phyloP scores from a whole-genome alignment of 2,888 invertebrate species.

The Andrena trimmerana region DNA sequence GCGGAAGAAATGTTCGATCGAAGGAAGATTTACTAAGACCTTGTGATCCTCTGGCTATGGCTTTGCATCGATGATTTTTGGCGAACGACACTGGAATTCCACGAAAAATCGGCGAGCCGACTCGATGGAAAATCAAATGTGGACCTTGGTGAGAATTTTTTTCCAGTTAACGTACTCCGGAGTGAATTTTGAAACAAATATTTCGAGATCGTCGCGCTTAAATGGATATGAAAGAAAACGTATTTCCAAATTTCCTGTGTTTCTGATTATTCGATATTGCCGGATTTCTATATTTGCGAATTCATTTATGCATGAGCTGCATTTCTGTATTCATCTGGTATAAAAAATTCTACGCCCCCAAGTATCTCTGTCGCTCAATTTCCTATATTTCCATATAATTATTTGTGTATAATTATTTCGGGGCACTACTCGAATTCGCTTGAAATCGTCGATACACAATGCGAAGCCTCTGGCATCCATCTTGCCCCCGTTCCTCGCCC shows the following conservation, averaged over 20 bases:
- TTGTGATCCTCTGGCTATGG: neutral
- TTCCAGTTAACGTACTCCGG: neutral
- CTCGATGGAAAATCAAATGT: too few species aligned
- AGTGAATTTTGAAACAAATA: neutral
- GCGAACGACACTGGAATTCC: too few species aligned
- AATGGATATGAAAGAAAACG: neutral
- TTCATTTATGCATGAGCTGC: too few species aligned
- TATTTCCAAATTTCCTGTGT: neutral
- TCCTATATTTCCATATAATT: neutral
- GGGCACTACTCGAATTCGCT: too few species aligned
- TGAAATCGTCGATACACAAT: neutral
- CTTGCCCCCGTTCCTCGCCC: neutral
- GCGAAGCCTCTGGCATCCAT: neutral
- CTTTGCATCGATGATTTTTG: neutral
- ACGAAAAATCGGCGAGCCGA: constrained; percentile 3
- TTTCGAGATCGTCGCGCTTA: neutral
- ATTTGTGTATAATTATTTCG: neutral
- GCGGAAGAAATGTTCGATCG: neutral
- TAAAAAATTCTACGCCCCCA: too few species aligned
- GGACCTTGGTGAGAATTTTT: neutral
- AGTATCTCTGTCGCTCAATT: too few species aligned
- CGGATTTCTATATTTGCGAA: neutral
- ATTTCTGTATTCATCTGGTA: too few species aligned
- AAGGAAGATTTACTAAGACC: neutral
- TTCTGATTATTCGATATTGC: neutral